phyloP scores from a whole-genome alignment of 2,888 invertebrate species.

The Drosophila kambysellisi region DNA sequence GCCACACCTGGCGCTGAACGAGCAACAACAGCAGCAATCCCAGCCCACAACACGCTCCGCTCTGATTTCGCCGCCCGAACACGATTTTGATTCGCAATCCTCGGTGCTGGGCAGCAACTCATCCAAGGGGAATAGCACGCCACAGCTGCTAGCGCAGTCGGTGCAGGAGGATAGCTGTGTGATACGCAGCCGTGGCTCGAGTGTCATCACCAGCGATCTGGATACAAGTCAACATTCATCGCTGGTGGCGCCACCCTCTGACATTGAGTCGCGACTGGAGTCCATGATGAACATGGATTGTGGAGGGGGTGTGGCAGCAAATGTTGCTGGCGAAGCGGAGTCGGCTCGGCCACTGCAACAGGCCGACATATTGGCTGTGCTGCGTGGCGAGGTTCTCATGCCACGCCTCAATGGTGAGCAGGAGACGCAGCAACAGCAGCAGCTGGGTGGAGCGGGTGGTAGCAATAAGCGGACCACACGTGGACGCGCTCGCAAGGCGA shows the following conservation, averaged over 20 bases:
- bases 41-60: constrained; percentile 52
- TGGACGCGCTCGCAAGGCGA: constrained; percentile 63
- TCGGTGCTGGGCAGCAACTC: constrained; percentile 85
- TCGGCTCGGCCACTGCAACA: constrained; percentile 38
- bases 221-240: constrained; percentile 85
- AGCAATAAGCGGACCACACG: constrained; percentile 65
- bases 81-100: constrained; percentile 85
- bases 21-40: constrained; percentile 35
- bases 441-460: not conserved
- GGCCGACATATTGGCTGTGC: constrained; percentile 82
- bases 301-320: not conserved
- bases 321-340: not conserved
- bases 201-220: constrained; percentile 85
- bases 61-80: constrained; percentile 84
- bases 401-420: constrained; percentile 55
- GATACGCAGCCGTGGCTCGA: constrained; percentile 84
- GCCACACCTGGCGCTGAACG: constrained; percentile 83
- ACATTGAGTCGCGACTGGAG: constrained; percentile 84
- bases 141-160: constrained; percentile 78
- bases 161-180: constrained; percentile 84
- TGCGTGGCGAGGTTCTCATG: constrained; percentile 73
- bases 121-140: constrained; percentile 84
- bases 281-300: constrained; percentile 83
- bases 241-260: constrained; percentile 84
- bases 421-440: constrained; percentile 17